Base-by-base conservation (phyloP, 2,888 invertebrate genomes). In the Thera britannica region DNA sequence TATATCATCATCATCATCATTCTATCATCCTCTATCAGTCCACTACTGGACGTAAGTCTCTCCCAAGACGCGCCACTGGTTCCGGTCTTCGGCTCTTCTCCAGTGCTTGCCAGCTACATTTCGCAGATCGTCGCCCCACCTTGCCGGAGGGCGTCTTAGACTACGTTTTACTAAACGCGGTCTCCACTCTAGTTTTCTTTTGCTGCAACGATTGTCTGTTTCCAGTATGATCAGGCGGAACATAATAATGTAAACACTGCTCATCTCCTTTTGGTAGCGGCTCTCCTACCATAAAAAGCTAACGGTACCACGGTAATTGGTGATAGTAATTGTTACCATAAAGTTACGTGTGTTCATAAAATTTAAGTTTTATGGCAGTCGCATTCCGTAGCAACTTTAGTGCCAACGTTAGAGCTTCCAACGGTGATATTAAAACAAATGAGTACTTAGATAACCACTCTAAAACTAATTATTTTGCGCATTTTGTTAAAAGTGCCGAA, bases 301-400 rank as follows among this genome's bases (percentile, higher is more conserved):
- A 78, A 75, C 77, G 67, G 71, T 67, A 61, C 63, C 61, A 62
- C 68, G 73, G 71, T 80, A 82, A 80, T 77, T 79, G 77, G 71
- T 78, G 76, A 73, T 74, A 77, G 77, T 79, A 76, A 80, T 46
- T 79, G 72, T 65, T 61, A 51, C 70, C 60, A 70, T 76, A 65
- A 77, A 69, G 65, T 59, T 71, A 46, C 63, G 63, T 73, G 67
- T 63, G 67, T 65, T 70, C 67, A 68, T 74, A 67, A 67, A 58
- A 68, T 72, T 68, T 56, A 60, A 63, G 58, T 58, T 59, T 68
- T 68, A 66, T 49, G 61, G 11, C 63, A 62, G 1, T 9, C 44
- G 58, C 61, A 68, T 68, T 68, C 60, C 63, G 65, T 65, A 61
- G 51, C 56, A 8, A 62, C 34, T 65, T 65, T 57, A 59, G 44